Base-by-base conservation (phyloP, 2,797 vertebrate genomes). In the Aselliscus stoliczkanus region DNA sequence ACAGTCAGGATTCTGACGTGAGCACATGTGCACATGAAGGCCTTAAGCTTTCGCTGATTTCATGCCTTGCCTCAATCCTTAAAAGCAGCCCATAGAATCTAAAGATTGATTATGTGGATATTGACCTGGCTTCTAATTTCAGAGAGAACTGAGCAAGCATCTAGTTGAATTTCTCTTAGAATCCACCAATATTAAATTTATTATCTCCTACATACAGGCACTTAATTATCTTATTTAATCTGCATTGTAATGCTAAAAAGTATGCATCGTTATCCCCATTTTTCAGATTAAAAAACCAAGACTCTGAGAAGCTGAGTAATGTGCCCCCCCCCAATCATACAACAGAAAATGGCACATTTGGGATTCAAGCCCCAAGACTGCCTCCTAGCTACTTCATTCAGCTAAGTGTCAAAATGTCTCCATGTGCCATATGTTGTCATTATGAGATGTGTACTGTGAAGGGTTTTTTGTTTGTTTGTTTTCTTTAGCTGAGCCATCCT, bases 251-350 rank as follows among this genome's bases (percentile, higher is more conserved):
- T 21, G 39, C 11, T 34, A 50, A 42, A 54, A 77, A 21, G 37
- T 70, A 17, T 31, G 6, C 31, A 25, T 58, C 29, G 73, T 29
- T 37, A 25, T 6, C 34, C 31, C 54, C 44, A 52, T 89, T 91
- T 91, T 76, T 80, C 83, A 97, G 83, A 93, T 52, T 18, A 67
- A 88, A n/a, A 81, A 92, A 80, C 47, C 70, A 95, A 83, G 80
- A 84, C 39, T 58, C 37, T 1, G 9, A 37, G 58, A 62, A 47
- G 8, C 25, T 64, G 75, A 92, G 14, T 39, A 50, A 84, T 31
- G 73, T 83, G 72, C 10, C 17, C 50, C 2, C 50, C 2, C 1
- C 4, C 37, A 80, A 58, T 64, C 80, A 58, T 27, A 80, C 18
- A 56, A 65, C 12, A 29, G 12, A 31, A 70, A 52, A n/a, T 34